Conservation (phyloP, 2,113 vertebrate genomes). For the Oncorhynchus masou region DNA sequence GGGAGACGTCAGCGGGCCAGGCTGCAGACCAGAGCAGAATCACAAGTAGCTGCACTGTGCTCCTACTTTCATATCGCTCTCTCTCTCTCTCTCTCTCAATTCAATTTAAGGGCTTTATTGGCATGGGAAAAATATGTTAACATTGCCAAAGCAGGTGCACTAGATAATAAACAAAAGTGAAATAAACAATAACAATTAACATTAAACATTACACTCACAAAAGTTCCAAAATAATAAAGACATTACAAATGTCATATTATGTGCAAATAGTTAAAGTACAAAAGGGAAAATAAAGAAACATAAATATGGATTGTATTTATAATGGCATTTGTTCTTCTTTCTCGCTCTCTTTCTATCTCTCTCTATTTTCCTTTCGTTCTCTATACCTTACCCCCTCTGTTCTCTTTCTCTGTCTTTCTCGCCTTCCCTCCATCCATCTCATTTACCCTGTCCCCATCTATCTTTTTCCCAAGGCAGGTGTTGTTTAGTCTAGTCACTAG, state of each 20-base stretch:
- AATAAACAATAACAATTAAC: too few relatives aligned
- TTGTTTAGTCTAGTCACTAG: neutral
- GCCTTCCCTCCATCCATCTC: constrained; percentile 15
- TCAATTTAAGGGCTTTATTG: too few relatives aligned
- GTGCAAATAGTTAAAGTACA: too few relatives aligned
- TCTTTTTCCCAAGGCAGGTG: neutral
- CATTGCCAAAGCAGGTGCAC: too few relatives aligned
- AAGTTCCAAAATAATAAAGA: too few relatives aligned
- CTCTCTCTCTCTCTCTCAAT: constrained; percentile 17
- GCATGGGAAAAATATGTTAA: too few relatives aligned
- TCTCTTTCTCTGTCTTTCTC: constrained; percentile 16
- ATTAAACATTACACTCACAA: too few relatives aligned
- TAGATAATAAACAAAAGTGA: too few relatives aligned
- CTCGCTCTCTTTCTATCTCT: constrained; percentile 18
- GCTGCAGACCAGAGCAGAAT: constrained; percentile 60
- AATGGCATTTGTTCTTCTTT: neutral
- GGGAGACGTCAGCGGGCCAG: constrained; percentile 61
- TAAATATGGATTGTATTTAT: too few relatives aligned
- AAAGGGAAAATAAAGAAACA: too few relatives aligned
- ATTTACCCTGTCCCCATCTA: neutral
- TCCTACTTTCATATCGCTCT: neutral
- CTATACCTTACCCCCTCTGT: constrained; percentile 20
- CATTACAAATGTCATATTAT: too few relatives aligned
- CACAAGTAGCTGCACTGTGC: constrained; percentile 51
- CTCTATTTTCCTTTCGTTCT: neutral